These are phyloP conservation scores for Phyllostomus hastatus DNA, from an alignment of 2,113 vertebrate genomes.

Conservation along the genomic window DNA sequence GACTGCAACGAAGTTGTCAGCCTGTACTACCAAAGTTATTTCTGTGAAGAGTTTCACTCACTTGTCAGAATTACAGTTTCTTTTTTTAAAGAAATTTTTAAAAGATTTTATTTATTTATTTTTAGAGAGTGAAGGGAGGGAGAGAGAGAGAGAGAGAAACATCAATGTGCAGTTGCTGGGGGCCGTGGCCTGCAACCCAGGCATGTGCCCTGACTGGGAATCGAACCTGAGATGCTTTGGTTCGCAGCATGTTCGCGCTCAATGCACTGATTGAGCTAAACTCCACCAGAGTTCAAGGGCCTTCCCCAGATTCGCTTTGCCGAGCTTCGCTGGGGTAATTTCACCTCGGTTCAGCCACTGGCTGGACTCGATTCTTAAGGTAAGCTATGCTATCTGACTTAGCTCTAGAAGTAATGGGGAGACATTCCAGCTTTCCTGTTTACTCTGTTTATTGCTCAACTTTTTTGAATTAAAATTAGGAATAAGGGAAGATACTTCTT, in stretches of 20 bases:
- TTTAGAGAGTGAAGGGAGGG: too few species aligned
- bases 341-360: background rate
- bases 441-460: background rate
- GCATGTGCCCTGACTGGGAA: too few species aligned
- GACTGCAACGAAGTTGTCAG: background rate
- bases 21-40: background rate
- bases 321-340: too few species aligned
- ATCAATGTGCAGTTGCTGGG: too few species aligned
- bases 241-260: too few species aligned
- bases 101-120: too few species aligned
- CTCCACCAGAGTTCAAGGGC: background rate
- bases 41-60: background rate
- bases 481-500: background rate
- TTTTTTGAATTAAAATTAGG: background rate
- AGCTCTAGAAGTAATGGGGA: background rate
- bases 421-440: background rate
- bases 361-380: background rate
- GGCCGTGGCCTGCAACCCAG: too few species aligned
- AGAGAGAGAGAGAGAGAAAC: too few species aligned
- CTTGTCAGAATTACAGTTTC: background rate
- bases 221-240: too few species aligned
- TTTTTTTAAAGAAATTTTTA: too few species aligned
- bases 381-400: background rate
- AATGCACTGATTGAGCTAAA: too few species aligned
- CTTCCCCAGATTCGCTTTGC: background rate